These are phyloP conservation scores for Lithosia quadra DNA, from an alignment of 2,888 invertebrate species.

Conservation along the genomic window DNA sequence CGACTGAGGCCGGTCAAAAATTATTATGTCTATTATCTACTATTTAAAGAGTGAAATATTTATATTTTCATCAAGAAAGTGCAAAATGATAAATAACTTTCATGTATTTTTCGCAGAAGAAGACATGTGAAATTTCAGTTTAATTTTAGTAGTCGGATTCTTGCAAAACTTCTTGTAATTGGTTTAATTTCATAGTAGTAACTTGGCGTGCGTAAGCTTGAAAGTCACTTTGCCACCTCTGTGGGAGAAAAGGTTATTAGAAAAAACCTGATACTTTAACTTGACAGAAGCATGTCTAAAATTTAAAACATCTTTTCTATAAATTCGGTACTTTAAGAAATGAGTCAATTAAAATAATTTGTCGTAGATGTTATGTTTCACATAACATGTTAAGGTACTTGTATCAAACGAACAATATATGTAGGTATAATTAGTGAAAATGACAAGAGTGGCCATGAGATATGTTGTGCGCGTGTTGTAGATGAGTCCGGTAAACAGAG, in stretches of 20 bases:
- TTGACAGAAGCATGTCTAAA: neutral
- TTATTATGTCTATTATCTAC: too few species aligned
- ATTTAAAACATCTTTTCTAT: neutral
- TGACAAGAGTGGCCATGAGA: constrained; percentile 15
- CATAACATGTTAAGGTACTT: neutral
- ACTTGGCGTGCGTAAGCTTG: neutral
- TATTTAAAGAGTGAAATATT: too few species aligned
- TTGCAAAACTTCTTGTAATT: neutral
- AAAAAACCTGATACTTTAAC: neutral
- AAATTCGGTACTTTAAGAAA: neutral
- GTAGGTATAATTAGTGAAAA: constrained; percentile 15
- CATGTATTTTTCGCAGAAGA: neutral
- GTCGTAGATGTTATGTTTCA: neutral
- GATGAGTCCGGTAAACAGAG: constrained; percentile 79
- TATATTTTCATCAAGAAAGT: neutral
- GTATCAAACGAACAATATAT: neutral
- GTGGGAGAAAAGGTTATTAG: neutral
- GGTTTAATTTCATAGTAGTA: neutral
- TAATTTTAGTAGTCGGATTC: neutral
- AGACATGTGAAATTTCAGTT: neutral
- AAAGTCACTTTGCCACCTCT: neutral
- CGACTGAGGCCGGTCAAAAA: neutral
- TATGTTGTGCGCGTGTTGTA: constrained; percentile 55
- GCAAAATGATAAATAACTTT: neutral
- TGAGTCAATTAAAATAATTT: neutral